phyloP scores from a whole-genome alignment of 2,113 vertebrate genomes.

The Scophthalmus maximus region DNA sequence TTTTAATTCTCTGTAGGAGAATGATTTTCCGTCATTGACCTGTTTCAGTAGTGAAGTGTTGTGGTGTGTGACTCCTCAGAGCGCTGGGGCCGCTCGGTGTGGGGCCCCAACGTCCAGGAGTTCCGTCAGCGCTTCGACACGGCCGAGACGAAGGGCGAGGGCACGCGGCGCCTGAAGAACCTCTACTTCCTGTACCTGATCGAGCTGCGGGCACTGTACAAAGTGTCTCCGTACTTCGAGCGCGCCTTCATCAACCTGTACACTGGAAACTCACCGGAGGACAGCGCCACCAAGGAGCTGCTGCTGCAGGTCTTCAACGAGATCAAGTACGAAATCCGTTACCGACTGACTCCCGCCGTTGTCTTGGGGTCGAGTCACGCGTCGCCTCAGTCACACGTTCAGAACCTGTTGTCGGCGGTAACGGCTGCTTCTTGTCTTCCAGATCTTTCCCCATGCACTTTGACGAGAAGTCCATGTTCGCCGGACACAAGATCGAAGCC shows the following conservation, averaged over 20 bases:
- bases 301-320: slow-evolving; percentile 90
- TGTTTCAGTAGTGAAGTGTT: background rate
- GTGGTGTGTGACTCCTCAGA: slow-evolving; percentile 75
- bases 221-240: slow-evolving; percentile 94
- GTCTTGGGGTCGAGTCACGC: too few relatives aligned
- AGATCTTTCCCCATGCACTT: slow-evolving; percentile 98
- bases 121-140: slow-evolving; percentile 91
- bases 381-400: too few relatives aligned
- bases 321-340: too few relatives aligned
- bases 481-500: slow-evolving; percentile 92
- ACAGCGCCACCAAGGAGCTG: slow-evolving; percentile 89
- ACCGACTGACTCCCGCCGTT: too few relatives aligned
- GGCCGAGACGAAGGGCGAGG: slow-evolving; percentile 92
- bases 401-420: too few relatives aligned
- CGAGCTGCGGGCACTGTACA: slow-evolving; percentile 93
- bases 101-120: slow-evolving; percentile 93
- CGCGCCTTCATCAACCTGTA: slow-evolving; percentile 92
- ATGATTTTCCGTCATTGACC: too few relatives aligned
- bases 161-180: slow-evolving; percentile 93
- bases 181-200: slow-evolving; percentile 97
- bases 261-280: slow-evolving; percentile 89
- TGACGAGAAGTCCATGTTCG: slow-evolving; percentile 98
- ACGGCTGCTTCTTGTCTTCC: slow-evolving; percentile 32
- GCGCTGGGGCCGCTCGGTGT: slow-evolving; percentile 89
- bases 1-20: too few relatives aligned